Evolutionary conservation across 30 jellyfish, hydroid and myxozoan species (phyloP), one percentile per base, ranked within the genome.

Genomic region (Aurelia coerulea): DNA sequence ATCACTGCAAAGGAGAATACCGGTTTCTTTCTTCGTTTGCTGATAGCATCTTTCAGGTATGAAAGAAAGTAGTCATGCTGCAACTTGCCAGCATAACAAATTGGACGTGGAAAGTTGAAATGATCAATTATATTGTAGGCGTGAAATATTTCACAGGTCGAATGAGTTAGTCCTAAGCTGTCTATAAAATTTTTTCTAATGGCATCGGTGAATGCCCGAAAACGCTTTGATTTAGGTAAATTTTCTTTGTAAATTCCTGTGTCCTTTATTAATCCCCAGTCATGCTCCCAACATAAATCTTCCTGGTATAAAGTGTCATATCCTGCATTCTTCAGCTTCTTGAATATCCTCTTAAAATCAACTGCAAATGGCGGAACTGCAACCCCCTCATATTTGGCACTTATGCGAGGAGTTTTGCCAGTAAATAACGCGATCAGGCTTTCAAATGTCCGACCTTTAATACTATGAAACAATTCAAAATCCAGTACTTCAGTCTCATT

Each of bases 221-320:
- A 91, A 31, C 86, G 63, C 29, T 19, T 58, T 4, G 53, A 67
- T 42, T 59, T 39, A 18, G 81, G 76, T 14, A 64, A 60, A 1
- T 72, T 72, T 50, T 13, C 8, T 46, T 41, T 58, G 65, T 41
- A 64, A 2, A 88, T 80, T 13, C 96, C 98, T 33, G 84, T 29
- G 42, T 84, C 91, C 49, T 60, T 74, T 14, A 81, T 65, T 37
- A 91, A 65, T 7, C 98, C 96, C 98, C 98, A 91, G 37, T 80
- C 81, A 67, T 86, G 56, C 53, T 86, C 88, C 85, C 90, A 85
- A 74, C 98, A 91, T 19, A 91, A 65, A 56, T 91, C 98, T 41
- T 91, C 98, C 51, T 91, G 98, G 58, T 91, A 91, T 49, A 91
- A 51, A 2, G 96, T 85, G 23, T 74, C 76, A 60, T 78, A 91